A percentile compares a stretch with the other conserved stretches of the same genome.
These are phyloP conservation scores for Plumapathes pennacea DNA, from an alignment of 92 coral and sea anemone species.

Conservation along the genomic window DNA sequence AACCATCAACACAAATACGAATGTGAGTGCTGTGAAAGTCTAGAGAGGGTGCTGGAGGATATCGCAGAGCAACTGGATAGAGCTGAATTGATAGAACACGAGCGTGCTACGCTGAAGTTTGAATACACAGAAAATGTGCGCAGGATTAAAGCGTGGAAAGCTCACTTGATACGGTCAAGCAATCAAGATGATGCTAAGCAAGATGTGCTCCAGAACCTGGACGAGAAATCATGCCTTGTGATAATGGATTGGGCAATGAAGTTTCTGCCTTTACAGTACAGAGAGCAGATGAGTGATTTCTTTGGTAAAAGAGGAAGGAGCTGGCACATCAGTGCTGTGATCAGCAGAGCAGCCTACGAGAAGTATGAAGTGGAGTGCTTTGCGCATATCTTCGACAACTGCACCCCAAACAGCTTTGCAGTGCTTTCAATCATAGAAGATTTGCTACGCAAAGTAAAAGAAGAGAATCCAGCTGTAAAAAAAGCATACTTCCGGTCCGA, in stretches of 20 bases:
- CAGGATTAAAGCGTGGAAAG: constrained; percentile 12
- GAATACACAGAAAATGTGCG: constrained; percentile 14
- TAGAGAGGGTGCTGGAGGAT: constrained; percentile 20
- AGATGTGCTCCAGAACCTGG: constrained; percentile 18
- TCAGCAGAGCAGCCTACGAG: constrained; percentile 2
- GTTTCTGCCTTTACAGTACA: constrained; percentile 22
- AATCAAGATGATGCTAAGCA: constrained; percentile 43
- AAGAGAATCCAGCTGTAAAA: constrained; percentile 35
- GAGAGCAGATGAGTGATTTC: constrained; percentile 39
- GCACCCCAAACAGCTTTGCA: constrained; percentile 30
- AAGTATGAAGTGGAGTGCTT: constrained; percentile 23
- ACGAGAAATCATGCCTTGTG: constrained; percentile 18
- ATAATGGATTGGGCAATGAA: constrained; percentile 38
- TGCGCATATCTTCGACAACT: constrained; percentile 10
- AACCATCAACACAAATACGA: constrained; percentile 24
- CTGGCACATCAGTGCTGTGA: constrained; percentile 46
- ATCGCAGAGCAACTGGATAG: constrained; percentile 6
- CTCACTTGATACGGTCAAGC: constrained; percentile 27
- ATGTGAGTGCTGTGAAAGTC: constrained; percentile 26
- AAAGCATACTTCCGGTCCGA: constrained; percentile 42
- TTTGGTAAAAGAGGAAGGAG: constrained; percentile 24
- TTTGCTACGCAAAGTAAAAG: constrained; percentile 29
- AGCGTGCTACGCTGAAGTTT: constrained; percentile 17
- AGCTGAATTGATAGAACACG: constrained; percentile 17
- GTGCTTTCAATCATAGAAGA: constrained; percentile 37